A percentile compares a stretch with the other conserved stretches of the same genome.
Evolutionary conservation across 2,888 invertebrate species (phyloP).

Genomic region (Cynaeus angustus): DNA sequence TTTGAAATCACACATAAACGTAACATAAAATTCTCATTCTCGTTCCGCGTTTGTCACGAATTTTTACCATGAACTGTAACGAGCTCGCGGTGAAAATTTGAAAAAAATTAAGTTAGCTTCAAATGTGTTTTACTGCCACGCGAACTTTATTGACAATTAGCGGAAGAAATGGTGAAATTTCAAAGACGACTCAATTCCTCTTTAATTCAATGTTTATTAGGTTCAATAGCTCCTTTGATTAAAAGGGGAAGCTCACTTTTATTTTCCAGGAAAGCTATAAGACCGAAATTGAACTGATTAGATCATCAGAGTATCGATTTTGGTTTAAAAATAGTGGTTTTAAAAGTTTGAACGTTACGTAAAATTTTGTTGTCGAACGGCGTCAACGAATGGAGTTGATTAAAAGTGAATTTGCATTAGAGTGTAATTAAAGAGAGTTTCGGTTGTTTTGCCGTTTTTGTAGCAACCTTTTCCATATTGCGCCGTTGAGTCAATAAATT

Average conservation of each 20-base stretch:
- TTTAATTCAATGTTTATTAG: slow-evolving; percentile 66
- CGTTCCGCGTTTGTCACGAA: not conserved
- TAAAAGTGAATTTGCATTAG: slow-evolving; percentile 46
- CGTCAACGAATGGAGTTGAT: slow-evolving; percentile 15
- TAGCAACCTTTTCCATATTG: slow-evolving; percentile 41
- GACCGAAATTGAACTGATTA: slow-evolving; percentile 51
- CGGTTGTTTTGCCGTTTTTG: slow-evolving; percentile 38
- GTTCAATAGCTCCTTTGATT: slow-evolving; percentile 65
- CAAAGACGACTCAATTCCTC: slow-evolving; percentile 62
- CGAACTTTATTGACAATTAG: slow-evolving; percentile 61
- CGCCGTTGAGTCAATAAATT: slow-evolving; percentile 46
- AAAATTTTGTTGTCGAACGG: slow-evolving; percentile 28
- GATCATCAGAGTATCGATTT: slow-evolving; percentile 46
- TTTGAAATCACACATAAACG: too few relatives aligned
- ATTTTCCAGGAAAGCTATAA: slow-evolving; percentile 56
- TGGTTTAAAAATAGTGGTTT: slow-evolving; percentile 44
- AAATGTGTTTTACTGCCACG: slow-evolving; percentile 53
- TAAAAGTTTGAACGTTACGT: slow-evolving; percentile 13
- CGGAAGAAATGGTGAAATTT: slow-evolving; percentile 61
- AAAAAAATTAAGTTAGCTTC: slow-evolving; percentile 35
- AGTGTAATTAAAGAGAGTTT: slow-evolving; percentile 47
- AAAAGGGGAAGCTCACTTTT: slow-evolving; percentile 63
- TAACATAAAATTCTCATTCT: not conserved
- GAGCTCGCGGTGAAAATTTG: slow-evolving; percentile 18
- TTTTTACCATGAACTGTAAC: slow-evolving; percentile 13